Percentiles rank a stretch among this genome's conserved stretches.
Conservation (phyloP, 2,797 vertebrate species). For the Muraenolepis orangiensis region DNA sequence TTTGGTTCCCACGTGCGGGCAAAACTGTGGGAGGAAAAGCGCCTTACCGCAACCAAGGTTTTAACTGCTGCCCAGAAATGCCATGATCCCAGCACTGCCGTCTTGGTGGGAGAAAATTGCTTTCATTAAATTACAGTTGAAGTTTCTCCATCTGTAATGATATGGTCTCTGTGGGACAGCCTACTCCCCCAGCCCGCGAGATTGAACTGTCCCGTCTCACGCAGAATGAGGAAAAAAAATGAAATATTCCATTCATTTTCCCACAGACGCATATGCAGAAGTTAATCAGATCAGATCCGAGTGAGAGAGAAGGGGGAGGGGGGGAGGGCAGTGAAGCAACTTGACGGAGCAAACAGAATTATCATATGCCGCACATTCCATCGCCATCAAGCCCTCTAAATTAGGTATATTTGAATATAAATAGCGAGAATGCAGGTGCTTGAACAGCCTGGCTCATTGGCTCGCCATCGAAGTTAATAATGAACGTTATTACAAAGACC, state of each 20-base stretch:
- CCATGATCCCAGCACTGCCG: not conserved
- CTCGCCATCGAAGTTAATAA: slow-evolving; percentile 44
- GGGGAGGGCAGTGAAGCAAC: not conserved
- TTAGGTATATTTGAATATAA: not conserved
- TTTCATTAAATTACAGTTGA: slow-evolving; percentile 64
- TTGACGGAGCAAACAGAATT: not conserved
- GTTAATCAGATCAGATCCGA: slow-evolving; percentile 28
- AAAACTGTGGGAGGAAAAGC: not conserved
- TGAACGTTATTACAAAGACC: slow-evolving; percentile 55
- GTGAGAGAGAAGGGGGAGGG: not conserved
- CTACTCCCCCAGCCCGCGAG: slow-evolving; percentile 3
- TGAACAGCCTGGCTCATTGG: slow-evolving; percentile 17
- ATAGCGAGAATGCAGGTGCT: slow-evolving; percentile 25
- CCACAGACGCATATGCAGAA: slow-evolving; percentile 23
- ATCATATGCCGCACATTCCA: slow-evolving; percentile 10
- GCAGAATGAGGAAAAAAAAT: slow-evolving; percentile 15
- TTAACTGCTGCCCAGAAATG: not conserved
- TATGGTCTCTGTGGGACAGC: slow-evolving; percentile 45
- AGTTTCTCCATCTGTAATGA: slow-evolving; percentile 56
- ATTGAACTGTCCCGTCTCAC: slow-evolving; percentile 37
- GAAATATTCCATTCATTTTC: slow-evolving; percentile 44
- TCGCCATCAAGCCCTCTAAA: not conserved
- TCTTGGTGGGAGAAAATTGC: slow-evolving; percentile 37
- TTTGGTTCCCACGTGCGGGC: not conserved
- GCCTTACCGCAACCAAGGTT: not conserved